Base-by-base conservation (phyloP, 1,140 invertebrate genomes). In the Polypedilum vanderplanki region DNA sequence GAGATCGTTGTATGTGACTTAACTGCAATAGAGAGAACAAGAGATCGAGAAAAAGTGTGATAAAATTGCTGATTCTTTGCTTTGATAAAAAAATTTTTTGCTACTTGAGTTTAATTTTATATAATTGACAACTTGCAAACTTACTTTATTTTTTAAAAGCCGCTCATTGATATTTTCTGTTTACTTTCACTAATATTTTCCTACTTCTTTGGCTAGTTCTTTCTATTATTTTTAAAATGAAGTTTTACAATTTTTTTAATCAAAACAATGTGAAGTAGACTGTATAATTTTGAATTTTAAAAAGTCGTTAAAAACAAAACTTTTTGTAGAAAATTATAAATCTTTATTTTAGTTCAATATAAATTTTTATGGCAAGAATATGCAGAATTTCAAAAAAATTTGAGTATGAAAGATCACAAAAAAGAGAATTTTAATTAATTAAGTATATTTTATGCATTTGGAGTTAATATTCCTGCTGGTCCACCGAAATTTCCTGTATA, bases 11-110 rank as follows among this genome's bases (percentile, higher is more conserved):
- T 18, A 8, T 57, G 17, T 67, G 17, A 67, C 17, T 18, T 17
- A 70, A 18, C 65, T 20, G 17, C 15, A 18, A 70, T 18, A 8
- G 65, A 18, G 18, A 67, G 20, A 20, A 70, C n/a, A 70, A 20
- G 18, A 70, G 46, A 57, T 57, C 46, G 20, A 22, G 18, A 70
- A 70, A 18, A 70, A 70, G n/a, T 22, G 65, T 70, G 65, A 70
- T 70, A 20, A 18, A 70, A 18, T 70, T 70, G 65, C 9, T 70
- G 17, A 18, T 10, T 20, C 3, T 33, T 33, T 33, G 24, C 24
- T 33, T 33, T 33, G 1, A 5, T 3, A 33, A 3, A 33, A 33
- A 33, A 33, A 3, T 33, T 33, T 33, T 33, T 33, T 33, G 10
- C 10, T 57, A 57, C 10, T 15, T 15, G 46, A 17, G 8, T 3